phyloP scores from a whole-genome alignment of 2,113 vertebrate genomes.

The Oryzias curvinotus region DNA sequence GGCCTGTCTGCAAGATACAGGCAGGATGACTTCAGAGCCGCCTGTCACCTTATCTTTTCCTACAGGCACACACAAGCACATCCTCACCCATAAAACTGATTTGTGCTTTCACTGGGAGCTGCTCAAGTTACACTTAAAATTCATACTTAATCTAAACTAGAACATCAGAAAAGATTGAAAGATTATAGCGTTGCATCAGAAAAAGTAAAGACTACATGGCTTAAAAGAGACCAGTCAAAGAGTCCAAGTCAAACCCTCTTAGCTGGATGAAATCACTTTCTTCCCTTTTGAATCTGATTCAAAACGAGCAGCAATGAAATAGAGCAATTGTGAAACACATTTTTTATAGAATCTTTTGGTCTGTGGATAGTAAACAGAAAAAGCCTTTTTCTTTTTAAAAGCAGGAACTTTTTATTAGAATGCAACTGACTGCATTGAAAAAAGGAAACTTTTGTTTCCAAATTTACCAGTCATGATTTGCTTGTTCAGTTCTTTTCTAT shows the following conservation, averaged over 20 bases:
- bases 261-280: not conserved
- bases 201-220: too few species aligned
- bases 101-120: slow-evolving; percentile 12
- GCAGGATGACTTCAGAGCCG: slow-evolving; percentile 53
- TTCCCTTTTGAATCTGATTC: not conserved
- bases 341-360: too few species aligned
- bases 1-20: slow-evolving; percentile 52
- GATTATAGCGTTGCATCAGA: not conserved
- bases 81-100: slow-evolving; percentile 5
- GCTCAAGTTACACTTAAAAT: slow-evolving; percentile 6
- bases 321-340: too few species aligned
- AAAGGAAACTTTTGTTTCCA: too few species aligned
- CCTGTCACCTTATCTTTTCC: slow-evolving; percentile 58
- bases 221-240: not conserved
- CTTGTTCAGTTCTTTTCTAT: too few species aligned
- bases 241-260: not conserved
- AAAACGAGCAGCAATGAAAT: too few species aligned
- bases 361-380: too few species aligned
- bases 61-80: slow-evolving; percentile 17
- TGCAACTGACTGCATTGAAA: too few species aligned
- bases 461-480: too few species aligned
- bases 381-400: too few species aligned
- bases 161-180: not conserved
- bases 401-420: too few species aligned
- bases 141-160: not conserved